Conservation (phyloP, 2,797 vertebrate genomes). For the Delichon dasypus region DNA sequence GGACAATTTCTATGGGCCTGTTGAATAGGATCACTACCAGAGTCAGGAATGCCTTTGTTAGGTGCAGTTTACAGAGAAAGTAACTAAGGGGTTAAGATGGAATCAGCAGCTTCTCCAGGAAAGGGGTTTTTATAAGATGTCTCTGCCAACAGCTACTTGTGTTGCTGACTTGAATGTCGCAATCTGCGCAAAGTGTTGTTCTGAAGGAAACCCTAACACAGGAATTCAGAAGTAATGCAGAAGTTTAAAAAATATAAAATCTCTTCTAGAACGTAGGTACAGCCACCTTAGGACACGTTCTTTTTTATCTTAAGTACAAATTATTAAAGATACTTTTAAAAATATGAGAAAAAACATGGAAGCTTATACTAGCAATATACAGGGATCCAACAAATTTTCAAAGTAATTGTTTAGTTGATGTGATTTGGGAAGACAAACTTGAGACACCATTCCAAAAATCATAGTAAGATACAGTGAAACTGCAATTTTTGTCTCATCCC, state of each 20-base stretch:
- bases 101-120: background rate
- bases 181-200: background rate
- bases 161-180: background rate
- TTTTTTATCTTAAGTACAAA: background rate
- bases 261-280: background rate
- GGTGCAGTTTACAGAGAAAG: background rate
- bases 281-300: background rate
- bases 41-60: background rate
- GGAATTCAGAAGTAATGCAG: background rate
- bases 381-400: background rate
- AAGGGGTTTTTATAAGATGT: background rate
- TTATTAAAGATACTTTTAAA: background rate
- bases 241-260: background rate
- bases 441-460: background rate
- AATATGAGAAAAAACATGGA: background rate
- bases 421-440: background rate
- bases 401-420: background rate
- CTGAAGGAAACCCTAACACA: background rate
- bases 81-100: background rate
- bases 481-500: background rate
- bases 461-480: background rate
- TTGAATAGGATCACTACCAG: background rate
- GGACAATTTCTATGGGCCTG: background rate
- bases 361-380: background rate
- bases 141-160: accelerated